Evolutionary conservation across 2,888 invertebrate species (phyloP).

Genomic region (Altica lythri): DNA sequence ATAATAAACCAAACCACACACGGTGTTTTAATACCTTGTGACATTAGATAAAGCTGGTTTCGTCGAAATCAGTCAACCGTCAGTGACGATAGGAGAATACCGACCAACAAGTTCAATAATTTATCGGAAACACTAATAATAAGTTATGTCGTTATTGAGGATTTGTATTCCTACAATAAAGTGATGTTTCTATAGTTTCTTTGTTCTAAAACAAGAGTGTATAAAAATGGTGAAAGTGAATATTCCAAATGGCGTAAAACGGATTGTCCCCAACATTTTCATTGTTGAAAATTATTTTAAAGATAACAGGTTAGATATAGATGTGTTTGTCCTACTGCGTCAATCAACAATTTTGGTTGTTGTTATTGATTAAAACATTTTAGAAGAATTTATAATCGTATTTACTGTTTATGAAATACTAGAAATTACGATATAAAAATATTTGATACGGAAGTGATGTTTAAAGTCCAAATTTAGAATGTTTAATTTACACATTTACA

Average conservation of each 20-base stretch:
- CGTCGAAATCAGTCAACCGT: constrained; percentile 23
- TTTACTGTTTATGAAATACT: too few relatives aligned
- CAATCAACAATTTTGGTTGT: too few relatives aligned
- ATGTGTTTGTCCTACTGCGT: too few relatives aligned
- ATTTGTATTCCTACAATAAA: neutral
- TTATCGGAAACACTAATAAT: constrained; percentile 2
- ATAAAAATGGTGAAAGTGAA: constrained; percentile 39
- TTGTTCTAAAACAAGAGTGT: neutral
- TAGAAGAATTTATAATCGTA: too few relatives aligned
- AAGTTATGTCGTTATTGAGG: neutral
- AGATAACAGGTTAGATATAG: constrained; percentile 32
- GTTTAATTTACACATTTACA: too few relatives aligned
- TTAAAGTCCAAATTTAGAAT: too few relatives aligned
- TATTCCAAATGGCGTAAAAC: constrained; percentile 31
- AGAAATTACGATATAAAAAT: too few relatives aligned
- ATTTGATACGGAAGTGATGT: too few relatives aligned
- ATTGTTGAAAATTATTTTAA: constrained; percentile 39
- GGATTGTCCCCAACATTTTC: constrained; percentile 35
- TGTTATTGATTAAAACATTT: too few relatives aligned
- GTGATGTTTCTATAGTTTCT: neutral
- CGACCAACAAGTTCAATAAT: constrained; percentile 11
- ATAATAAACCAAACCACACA: constrained; percentile 13
- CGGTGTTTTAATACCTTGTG: constrained; percentile 27
- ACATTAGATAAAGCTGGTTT: constrained; percentile 35
- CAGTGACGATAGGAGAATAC: constrained; percentile 11